Percentiles rank a stretch among this genome's conserved stretches.
These are phyloP conservation scores for Scarus forsteni DNA, from an alignment of 2,797 vertebrate genomes.

Conservation along the genomic window DNA sequence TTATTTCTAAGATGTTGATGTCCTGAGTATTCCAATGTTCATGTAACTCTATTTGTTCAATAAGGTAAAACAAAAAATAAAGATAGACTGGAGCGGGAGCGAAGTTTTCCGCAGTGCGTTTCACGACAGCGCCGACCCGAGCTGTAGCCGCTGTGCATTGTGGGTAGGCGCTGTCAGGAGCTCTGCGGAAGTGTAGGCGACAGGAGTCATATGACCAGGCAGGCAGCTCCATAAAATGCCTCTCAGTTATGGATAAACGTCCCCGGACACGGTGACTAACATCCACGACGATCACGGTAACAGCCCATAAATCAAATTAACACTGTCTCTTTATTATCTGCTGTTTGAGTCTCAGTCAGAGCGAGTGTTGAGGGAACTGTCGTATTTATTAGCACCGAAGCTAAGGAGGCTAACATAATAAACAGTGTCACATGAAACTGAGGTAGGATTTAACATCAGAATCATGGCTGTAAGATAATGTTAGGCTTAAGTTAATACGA, in stretches of 20 bases:
- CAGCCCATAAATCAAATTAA: background rate
- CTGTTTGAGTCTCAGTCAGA: background rate
- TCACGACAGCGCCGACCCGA: too few relatives aligned
- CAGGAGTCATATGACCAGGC: constrained; percentile 68
- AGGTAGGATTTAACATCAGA: too few relatives aligned
- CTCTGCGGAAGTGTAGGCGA: constrained; percentile 64
- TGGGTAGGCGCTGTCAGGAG: constrained; percentile 10
- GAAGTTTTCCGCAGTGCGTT: too few relatives aligned
- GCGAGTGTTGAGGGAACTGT: background rate
- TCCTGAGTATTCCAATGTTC: too few relatives aligned
- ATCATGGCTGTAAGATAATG: too few relatives aligned
- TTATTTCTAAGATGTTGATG: too few relatives aligned
- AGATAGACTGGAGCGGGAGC: too few relatives aligned
- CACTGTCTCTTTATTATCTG: background rate
- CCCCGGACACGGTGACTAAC: constrained; percentile 39
- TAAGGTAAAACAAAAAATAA: too few relatives aligned
- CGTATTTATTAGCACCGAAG: background rate
- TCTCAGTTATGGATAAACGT: constrained; percentile 49
- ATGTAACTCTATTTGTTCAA: too few relatives aligned
- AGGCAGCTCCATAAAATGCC: constrained; percentile 33
- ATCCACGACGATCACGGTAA: constrained; percentile 46
- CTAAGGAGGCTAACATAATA: constrained; percentile 2
- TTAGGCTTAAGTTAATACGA: too few relatives aligned
- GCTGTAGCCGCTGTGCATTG: background rate
- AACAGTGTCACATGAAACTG: background rate